Evolutionary conservation across 2,113 vertebrate genomes (phyloP).

Genomic region (Pheucticus melanocephalus): DNA sequence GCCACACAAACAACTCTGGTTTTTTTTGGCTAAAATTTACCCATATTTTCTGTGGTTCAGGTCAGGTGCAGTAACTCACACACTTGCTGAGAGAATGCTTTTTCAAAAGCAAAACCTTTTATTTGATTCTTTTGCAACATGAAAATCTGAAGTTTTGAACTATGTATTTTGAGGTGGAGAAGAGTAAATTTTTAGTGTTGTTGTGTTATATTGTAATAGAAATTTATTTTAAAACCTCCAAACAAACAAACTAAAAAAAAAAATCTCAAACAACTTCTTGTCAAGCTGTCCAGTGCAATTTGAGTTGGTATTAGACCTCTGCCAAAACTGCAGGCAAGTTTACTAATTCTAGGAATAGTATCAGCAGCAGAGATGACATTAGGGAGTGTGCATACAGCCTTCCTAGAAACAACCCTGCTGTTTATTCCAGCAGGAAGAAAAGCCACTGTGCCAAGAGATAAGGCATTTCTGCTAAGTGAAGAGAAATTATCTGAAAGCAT

Average conservation of each 20-base stretch:
- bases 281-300: neutral
- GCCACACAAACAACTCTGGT: neutral
- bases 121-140: neutral
- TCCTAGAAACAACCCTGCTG: conserved; percentile 28
- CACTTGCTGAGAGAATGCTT: neutral
- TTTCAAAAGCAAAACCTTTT: neutral
- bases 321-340: neutral
- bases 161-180: neutral
- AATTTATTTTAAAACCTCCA: neutral
- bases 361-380: neutral
- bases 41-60: neutral
- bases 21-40: neutral
- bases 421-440: neutral
- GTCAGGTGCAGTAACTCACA: neutral
- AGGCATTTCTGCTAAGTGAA: neutral
- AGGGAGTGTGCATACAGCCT: neutral
- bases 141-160: neutral
- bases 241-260: neutral
- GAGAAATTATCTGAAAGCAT: neutral
- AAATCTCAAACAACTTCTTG: neutral
- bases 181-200: neutral
- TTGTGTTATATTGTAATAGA: neutral
- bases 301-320: neutral
- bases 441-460: conserved; percentile 1
- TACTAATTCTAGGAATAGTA: conserved; percentile 33